phyloP scores from a whole-genome alignment of 1,140 invertebrate genomes.

The Portunus trituberculatus region DNA sequence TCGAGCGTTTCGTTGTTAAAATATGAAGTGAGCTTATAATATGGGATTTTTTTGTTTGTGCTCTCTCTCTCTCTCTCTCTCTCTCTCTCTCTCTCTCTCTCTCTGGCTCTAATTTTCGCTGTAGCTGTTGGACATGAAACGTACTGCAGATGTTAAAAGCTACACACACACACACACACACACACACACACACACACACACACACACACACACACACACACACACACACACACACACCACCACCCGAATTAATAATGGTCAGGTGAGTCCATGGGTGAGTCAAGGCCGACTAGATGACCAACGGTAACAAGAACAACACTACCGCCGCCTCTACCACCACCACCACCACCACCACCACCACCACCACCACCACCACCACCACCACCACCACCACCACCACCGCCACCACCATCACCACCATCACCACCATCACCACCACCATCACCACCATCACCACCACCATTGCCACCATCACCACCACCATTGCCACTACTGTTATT shows the following conservation, averaged over 20 bases:
- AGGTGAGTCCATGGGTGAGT: not conserved
- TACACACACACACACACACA: constrained; percentile 32
- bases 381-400: not conserved
- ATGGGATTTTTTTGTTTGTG: not conserved
- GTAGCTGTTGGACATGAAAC: not conserved
- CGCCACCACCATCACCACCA: not conserved
- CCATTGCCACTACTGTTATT: too few relatives aligned
- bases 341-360: too few relatives aligned
- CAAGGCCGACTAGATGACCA: not conserved
- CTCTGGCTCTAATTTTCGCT: too few relatives aligned
- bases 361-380: not conserved
- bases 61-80: too few relatives aligned
- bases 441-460: not conserved
- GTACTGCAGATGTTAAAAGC: not conserved
- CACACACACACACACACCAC: constrained; percentile 8
- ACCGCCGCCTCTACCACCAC: not conserved
- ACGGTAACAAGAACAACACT: not conserved
- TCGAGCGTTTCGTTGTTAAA: not conserved
- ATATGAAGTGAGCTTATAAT: not conserved
- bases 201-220: constrained; percentile 9
- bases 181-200: not conserved
- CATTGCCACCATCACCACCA: not conserved
- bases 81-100: too few relatives aligned
- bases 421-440: not conserved
- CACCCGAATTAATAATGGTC: constrained; percentile 3